These are phyloP conservation scores for Rhodophaea formosa DNA, from an alignment of 2,888 invertebrate species.

Conservation along the genomic window DNA sequence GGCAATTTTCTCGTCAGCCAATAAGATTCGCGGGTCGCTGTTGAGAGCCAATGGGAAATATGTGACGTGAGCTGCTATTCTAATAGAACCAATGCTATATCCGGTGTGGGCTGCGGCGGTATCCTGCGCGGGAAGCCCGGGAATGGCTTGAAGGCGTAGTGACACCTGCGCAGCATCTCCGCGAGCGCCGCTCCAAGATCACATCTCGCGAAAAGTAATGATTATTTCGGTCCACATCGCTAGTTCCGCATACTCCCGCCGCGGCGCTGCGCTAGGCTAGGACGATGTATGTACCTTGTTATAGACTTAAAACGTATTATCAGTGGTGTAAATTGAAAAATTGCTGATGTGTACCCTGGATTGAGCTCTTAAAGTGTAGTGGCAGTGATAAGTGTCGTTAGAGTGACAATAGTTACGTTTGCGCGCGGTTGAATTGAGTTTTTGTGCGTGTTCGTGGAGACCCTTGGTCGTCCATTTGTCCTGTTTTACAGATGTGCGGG, in stretches of 20 bases:
- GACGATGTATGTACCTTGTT: conserved; percentile 63
- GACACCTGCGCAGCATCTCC: conserved; percentile 74
- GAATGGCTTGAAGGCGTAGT: conserved; percentile 60
- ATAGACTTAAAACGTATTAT: conserved; percentile 69
- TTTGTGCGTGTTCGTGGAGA: conserved; percentile 24
- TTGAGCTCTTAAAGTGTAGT: conserved; percentile 33
- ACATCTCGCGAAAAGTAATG: conserved; percentile 81
- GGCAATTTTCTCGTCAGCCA: conserved; percentile 54
- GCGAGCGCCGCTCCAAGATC: conserved; percentile 67
- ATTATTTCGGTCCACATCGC: conserved; percentile 77
- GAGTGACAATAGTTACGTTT: conserved; percentile 19
- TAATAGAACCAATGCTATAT: conserved; percentile 66
- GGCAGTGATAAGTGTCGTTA: conserved; percentile 22
- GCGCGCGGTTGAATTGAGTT: conserved; percentile 21
- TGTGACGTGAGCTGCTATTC: conserved; percentile 52
- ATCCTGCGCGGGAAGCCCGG: conserved; percentile 78
- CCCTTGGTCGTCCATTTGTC: conserved; percentile 47
- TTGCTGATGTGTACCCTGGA: conserved; percentile 36
- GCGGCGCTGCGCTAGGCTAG: conserved; percentile 65
- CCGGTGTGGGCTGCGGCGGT: conserved; percentile 60
- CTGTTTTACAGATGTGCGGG: conserved; percentile 48
- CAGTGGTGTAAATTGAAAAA: conserved; percentile 62
- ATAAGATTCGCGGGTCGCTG: conserved; percentile 37
- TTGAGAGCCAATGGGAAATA: conserved; percentile 49
- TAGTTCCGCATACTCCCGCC: conserved; percentile 73